These are phyloP conservation scores for Hymenopus coronatus DNA, from an alignment of 2,888 invertebrate genomes.

Conservation along the genomic window DNA sequence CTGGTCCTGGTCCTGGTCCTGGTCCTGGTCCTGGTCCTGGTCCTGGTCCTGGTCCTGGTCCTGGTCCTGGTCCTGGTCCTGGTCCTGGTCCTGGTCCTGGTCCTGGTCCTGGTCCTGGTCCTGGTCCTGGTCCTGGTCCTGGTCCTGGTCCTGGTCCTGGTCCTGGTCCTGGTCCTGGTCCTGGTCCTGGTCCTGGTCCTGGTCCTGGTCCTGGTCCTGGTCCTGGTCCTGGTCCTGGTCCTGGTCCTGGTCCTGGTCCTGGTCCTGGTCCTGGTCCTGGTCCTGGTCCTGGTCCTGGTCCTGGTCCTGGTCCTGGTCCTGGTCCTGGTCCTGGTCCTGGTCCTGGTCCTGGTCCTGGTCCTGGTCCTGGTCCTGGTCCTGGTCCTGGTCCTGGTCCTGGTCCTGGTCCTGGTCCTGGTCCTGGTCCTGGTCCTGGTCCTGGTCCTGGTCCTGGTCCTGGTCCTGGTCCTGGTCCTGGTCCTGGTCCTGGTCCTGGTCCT, in stretches of 20 bases:
- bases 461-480: conserved; percentile 7
- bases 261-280: conserved; percentile 7
- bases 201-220: conserved; percentile 8
- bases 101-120: conserved; percentile 4
- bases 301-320: conserved; percentile 8
- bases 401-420: conserved; percentile 8
- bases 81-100: conserved; percentile 10
- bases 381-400: conserved; percentile 8
- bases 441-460: conserved; percentile 7
- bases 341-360: conserved; percentile 8
- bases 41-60: conserved; percentile 4
- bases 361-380: conserved; percentile 8
- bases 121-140: conserved; percentile 7
- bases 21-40: not conserved
- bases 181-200: conserved; percentile 8
- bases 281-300: conserved; percentile 7
- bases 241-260: conserved; percentile 8
- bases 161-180: conserved; percentile 7
- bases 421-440: conserved; percentile 8
- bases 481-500: conserved; percentile 8
- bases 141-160: conserved; percentile 7
- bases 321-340: conserved; percentile 8
- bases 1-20: conserved; percentile 10
- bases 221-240: conserved; percentile 8
- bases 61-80: not conserved